Percentiles rank a stretch among this genome's conserved stretches.
Conservation (phyloP, 2,888 invertebrate genomes). For the Pteria penguin region DNA sequence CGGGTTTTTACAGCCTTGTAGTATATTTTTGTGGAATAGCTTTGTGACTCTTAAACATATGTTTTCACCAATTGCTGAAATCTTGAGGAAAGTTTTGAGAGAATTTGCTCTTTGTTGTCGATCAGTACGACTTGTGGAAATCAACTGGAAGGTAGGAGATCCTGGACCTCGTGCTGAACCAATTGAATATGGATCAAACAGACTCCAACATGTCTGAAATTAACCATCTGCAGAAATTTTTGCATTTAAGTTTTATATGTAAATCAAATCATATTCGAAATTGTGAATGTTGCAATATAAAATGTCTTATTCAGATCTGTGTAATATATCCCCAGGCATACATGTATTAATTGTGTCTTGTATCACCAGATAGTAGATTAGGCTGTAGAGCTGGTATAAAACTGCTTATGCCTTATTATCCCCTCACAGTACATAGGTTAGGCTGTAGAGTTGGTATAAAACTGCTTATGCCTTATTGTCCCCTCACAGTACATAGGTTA, state of each 20-base stretch:
- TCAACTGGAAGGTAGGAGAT: conserved; percentile 48
- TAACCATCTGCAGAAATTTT: not conserved
- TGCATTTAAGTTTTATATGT: not conserved
- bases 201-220: not conserved
- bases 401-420: too few species aligned
- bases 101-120: conserved; percentile 58
- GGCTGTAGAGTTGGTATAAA: too few species aligned
- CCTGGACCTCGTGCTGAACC: not conserved
- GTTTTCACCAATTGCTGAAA: conserved; percentile 59
- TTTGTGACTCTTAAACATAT: conserved; percentile 57
- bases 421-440: too few species aligned
- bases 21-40: conserved; percentile 63
- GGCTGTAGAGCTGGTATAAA: too few species aligned
- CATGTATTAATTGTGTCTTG: too few species aligned
- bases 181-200: not conserved
- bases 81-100: conserved; percentile 47
- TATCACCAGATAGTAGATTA: too few species aligned
- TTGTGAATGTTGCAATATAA: too few species aligned
- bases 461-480: too few species aligned
- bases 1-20: conserved; percentile 57
- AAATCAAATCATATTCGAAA: not conserved
- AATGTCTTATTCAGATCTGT: too few species aligned
- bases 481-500: too few species aligned
- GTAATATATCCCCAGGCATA: too few species aligned
- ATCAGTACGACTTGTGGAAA: conserved; percentile 53